phyloP scores from a whole-genome alignment of 1,140 invertebrate genomes.

The Zaprionus ghesquierei region DNA sequence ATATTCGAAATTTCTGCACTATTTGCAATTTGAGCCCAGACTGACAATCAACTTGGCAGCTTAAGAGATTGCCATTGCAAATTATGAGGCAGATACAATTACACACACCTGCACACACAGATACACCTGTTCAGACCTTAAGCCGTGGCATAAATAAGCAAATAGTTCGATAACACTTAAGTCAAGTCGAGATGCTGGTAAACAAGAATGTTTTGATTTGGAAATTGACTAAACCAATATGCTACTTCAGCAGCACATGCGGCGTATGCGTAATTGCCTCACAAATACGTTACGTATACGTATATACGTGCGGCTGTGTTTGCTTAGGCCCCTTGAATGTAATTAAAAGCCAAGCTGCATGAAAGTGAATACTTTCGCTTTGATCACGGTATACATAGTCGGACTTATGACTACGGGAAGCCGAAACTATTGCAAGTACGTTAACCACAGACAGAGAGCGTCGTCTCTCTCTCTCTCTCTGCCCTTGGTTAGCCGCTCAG shows the following conservation, averaged over 20 bases:
- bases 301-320: not conserved
- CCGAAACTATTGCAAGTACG: constrained; percentile 40
- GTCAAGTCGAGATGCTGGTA: constrained; percentile 36
- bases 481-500: constrained; percentile 29
- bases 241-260: constrained; percentile 6
- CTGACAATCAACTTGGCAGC: not conserved
- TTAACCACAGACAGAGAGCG: constrained; percentile 30
- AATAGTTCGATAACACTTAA: constrained; percentile 70
- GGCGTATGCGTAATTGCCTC: constrained; percentile 36
- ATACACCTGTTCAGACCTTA: not conserved
- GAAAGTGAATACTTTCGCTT: constrained; percentile 61
- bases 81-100: constrained; percentile 28
- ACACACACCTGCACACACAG: not conserved
- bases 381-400: constrained; percentile 30
- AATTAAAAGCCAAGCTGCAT: constrained; percentile 60
- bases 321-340: constrained; percentile 21
- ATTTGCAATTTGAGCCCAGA: not conserved
- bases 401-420: not conserved
- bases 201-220: constrained; percentile 73
- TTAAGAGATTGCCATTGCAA: constrained; percentile 29
- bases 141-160: constrained; percentile 51
- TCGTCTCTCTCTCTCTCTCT: not conserved
- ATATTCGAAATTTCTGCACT: not conserved
- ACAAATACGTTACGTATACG: not conserved
- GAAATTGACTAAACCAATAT: constrained; percentile 45